Evolutionary conservation across 37 sponge, comb jelly and placozoan species (phyloP), one percentile per base, ranked within the genome.

Genomic region (Oscarella lobularis): DNA sequence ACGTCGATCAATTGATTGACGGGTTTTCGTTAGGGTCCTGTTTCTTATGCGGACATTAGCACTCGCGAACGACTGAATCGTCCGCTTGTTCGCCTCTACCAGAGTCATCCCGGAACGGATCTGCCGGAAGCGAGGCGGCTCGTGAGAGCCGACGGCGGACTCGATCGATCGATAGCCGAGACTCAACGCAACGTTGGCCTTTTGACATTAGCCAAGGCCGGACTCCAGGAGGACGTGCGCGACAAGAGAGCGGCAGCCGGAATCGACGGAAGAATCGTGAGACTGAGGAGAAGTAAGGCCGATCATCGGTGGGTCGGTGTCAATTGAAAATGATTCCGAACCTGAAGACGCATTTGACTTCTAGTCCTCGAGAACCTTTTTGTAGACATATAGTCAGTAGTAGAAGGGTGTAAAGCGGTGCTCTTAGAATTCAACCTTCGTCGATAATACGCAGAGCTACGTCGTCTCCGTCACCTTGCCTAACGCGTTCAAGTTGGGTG

Each of bases 61-160:
- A 78, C 78, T 38, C 55, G 84, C n/a, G 90, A 90, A 66, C 73
- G 79, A n/a, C 77, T 90, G 37, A 87, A 90, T 75, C 77, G 90
- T 0, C 90, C 90, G 0, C 3, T 81, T 3, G 87, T 90, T 4
- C 38, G 36, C 33, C 81, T 83, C 6, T 90, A 78, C 72, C 90
- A 90, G 48, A 33, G 81, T 3, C 90, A 90, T 66, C 86, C 85
- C 0, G 82, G 90, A 3, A 86, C 90, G 20, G 87, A 90, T 38
- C 83, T 90, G 2, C 86, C 90, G 3, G 90, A 90, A 54, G 90
- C 87, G 6, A 40, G 75, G 27, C 84, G 83, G 66, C 60, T 83
- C 2, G 66, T 83, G 35, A 67, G 66, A 6, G 79, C 65, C 31
- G 38, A 38, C 5, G 41, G 48, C 33, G 80, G 73, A 41, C 41